phyloP scores from a whole-genome alignment of 2,797 vertebrate species.

The Gallinago solitaria region DNA sequence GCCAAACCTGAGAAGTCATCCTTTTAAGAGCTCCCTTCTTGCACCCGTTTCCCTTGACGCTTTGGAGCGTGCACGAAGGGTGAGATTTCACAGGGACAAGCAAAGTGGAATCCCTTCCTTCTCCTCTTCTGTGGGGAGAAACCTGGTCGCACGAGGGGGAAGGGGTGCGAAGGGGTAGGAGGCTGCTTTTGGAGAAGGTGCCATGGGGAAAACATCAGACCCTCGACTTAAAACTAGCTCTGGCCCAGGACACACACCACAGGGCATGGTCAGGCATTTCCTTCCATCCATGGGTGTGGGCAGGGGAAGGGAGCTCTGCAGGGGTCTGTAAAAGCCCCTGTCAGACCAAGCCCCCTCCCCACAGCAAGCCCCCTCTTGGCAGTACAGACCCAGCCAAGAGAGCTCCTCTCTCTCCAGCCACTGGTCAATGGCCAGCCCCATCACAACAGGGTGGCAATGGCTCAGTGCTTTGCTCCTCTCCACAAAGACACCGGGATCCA shows the following conservation, averaged over 20 bases:
- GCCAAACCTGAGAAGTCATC: not conserved
- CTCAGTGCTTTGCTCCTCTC: not conserved
- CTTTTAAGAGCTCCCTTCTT: not conserved
- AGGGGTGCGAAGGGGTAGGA: not conserved
- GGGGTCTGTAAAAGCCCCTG: not conserved
- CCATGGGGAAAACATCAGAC: not conserved
- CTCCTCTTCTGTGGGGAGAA: not conserved
- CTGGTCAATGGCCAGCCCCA: not conserved
- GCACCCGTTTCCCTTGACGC: rapidly evolving
- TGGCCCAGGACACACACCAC: not conserved
- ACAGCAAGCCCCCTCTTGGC: not conserved
- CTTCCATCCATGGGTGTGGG: rapidly evolving
- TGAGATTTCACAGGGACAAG: not conserved
- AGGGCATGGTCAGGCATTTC: not conserved
- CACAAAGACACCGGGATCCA: not conserved
- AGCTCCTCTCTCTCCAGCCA: not conserved
- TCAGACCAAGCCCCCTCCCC: not conserved
- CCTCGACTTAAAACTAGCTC: not conserved
- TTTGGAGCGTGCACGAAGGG: not conserved
- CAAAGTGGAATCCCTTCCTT: not conserved
- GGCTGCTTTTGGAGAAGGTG: not conserved
- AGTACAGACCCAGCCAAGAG: not conserved
- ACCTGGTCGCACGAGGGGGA: rapidly evolving
- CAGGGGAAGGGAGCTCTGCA: not conserved
- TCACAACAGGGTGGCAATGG: not conserved